Conservation (phyloP, 2,797 vertebrate genomes). For the Echeneis naucrates region DNA sequence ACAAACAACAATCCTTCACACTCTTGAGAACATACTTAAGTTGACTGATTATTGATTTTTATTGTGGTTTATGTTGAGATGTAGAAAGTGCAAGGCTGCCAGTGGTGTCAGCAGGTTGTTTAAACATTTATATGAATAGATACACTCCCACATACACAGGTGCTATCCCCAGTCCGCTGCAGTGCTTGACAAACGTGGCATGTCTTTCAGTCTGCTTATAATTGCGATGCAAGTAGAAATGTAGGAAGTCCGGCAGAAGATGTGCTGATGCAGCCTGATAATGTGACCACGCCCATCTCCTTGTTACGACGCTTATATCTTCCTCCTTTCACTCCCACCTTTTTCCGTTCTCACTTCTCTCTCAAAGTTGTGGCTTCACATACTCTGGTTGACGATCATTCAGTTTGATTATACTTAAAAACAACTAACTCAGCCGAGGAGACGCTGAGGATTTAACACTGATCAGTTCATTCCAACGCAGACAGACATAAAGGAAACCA, state of each 20-base stretch:
- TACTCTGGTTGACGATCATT: slow-evolving; percentile 5
- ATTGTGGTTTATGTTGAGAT: not conserved
- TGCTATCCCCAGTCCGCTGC: too few relatives aligned
- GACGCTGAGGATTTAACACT: not conserved
- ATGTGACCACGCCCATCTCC: slow-evolving; percentile 16
- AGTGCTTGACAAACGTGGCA: not conserved
- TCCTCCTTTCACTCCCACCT: not conserved
- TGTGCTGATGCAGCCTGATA: slow-evolving; percentile 46
- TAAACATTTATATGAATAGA: too few relatives aligned
- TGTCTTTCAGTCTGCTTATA: slow-evolving; percentile 21
- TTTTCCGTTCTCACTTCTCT: not conserved
- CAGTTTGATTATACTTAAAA: not conserved
- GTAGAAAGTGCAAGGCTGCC: slow-evolving; percentile 15
- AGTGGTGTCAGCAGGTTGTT: slow-evolving; percentile 2
- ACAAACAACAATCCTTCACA: not conserved
- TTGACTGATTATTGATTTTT: slow-evolving; percentile 1
- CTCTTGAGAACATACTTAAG: not conserved
- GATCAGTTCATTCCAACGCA: too few relatives aligned
- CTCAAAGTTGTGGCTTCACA: not conserved
- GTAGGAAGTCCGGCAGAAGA: slow-evolving; percentile 64
- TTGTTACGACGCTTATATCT: slow-evolving; percentile 9
- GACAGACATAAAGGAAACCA: not conserved
- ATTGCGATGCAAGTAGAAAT: slow-evolving; percentile 54
- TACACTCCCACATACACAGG: not conserved
- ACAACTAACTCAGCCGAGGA: not conserved